Base-by-base conservation (phyloP, 1,140 invertebrate species). In the Babylonia areolata region DNA sequence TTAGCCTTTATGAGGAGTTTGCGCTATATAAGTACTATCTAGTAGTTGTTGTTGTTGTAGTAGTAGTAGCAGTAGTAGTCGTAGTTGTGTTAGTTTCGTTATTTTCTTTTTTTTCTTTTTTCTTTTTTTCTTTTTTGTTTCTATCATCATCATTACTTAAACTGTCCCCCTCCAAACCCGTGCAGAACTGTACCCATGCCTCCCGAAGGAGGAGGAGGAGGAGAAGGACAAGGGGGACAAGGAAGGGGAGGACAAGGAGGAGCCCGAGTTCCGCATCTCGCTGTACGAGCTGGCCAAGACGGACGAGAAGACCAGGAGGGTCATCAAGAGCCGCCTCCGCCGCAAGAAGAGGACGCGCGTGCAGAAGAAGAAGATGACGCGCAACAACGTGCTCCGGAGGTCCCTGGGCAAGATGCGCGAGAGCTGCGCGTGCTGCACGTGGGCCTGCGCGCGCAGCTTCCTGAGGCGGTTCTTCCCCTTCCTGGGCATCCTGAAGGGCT, bases 401-500 rank as follows among this genome's bases (percentile, higher is more conserved):
- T 87, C 89, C 17, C 12, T 86, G 28, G 31, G 75, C 31, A 89
- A 88, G 84, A 42, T 87, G 31, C 85, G 71, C 28, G 85, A 85
- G 31, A 71, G 71, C 40, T 81, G 79, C 17, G 89, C 89, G 64
- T 31, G 77, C 1, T 91, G 90, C 78, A 87, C 89, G 35, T 54
- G 54, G 64, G 11, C 40, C 3, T 88, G 89, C 17, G 81, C 81
- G 37, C 86, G 85, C 69, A 80, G 78, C 11, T 87, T 82, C 75
- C 35, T 92, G 37, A 84, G 80, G 39, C 37, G 81, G 51, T 35
- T 93, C 17, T 92, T 95, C 84, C 94, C 94, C 1, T 94, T 94
- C 85, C 84, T 92, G n/a, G 86, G 87, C 39, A 92, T 94, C n/a
- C 89, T 95, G 87, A 88, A 88, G 54, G 90, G 90, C 11, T 95